These are phyloP conservation scores for Elymnias hypermnestra DNA, from an alignment of 1,140 invertebrate species.

Conservation along the genomic window DNA sequence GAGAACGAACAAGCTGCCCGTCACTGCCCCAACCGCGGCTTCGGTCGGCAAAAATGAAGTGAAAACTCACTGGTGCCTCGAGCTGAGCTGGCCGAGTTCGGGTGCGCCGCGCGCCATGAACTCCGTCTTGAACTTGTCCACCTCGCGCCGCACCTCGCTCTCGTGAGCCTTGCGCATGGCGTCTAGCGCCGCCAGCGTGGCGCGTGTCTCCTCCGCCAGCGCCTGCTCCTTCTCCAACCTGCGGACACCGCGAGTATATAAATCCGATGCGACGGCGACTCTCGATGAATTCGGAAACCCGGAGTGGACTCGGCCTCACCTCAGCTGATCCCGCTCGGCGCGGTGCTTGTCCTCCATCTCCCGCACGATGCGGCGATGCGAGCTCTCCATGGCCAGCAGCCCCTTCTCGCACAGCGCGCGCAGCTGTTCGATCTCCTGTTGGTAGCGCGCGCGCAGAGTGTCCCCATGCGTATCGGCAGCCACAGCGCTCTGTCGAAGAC, in stretches of 20 bases:
- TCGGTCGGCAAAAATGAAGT: too few relatives aligned
- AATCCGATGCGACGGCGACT: too few relatives aligned
- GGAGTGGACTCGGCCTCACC: too few relatives aligned
- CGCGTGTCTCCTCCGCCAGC: slow-evolving; percentile 91
- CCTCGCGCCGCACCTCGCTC: slow-evolving; percentile 91
- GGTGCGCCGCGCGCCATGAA: slow-evolving; percentile 81
- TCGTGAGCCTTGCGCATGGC: slow-evolving; percentile 96
- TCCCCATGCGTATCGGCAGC: slow-evolving; percentile 80
- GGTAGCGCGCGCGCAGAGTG: slow-evolving; percentile 85
- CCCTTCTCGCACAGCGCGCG: slow-evolving; percentile 91
- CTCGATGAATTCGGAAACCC: too few relatives aligned
- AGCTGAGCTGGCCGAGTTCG: slow-evolving; percentile 50
- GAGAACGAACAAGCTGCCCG: too few relatives aligned
- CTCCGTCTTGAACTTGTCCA: slow-evolving; percentile 90
- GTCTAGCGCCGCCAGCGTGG: slow-evolving; percentile 88
- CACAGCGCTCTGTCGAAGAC: slow-evolving; percentile 52
- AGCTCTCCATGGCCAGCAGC: slow-evolving; percentile 90
- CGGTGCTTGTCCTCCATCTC: slow-evolving; percentile 91
- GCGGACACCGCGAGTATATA: too few relatives aligned
- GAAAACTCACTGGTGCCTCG: slow-evolving; percentile 57
- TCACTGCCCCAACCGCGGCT: too few relatives aligned
- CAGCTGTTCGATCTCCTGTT: slow-evolving; percentile 91
- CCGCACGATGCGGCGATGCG: slow-evolving; percentile 88
- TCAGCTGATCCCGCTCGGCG: slow-evolving; percentile 83
- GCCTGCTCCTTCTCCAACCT: slow-evolving; percentile 91